A percentile compares a stretch with the other conserved stretches of the same genome.
phyloP scores from a whole-genome alignment of 2,888 invertebrate genomes.

The Osmoderma eremita region DNA sequence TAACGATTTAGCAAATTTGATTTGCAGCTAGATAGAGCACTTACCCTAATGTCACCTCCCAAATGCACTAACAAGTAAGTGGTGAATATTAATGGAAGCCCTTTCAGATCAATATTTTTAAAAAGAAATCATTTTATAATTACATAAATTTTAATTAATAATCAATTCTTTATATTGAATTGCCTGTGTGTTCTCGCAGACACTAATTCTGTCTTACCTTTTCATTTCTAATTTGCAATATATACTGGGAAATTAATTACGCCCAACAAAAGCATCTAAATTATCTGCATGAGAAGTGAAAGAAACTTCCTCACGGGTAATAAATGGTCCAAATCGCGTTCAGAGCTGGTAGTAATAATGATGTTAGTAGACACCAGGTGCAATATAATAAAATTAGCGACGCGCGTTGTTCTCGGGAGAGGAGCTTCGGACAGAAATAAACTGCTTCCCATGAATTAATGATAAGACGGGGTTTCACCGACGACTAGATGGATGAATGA shows the following conservation, averaged over 20 bases:
- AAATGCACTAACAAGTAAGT: neutral
- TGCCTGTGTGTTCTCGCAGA: too few relatives aligned
- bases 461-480: slow-evolving; percentile 21
- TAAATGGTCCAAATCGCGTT: neutral
- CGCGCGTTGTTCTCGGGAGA: slow-evolving; percentile 24
- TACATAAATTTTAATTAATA: too few relatives aligned
- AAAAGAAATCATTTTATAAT: too few relatives aligned
- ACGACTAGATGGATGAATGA: slow-evolving; percentile 24
- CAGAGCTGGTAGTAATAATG: neutral
- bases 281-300: too few relatives aligned
- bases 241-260: too few relatives aligned
- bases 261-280: too few relatives aligned
- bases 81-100: too few relatives aligned
- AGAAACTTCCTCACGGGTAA: too few relatives aligned
- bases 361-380: slow-evolving; percentile 30
- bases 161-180: too few relatives aligned
- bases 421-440: slow-evolving; percentile 25
- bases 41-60: neutral
- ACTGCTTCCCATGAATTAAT: slow-evolving; percentile 38
- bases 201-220: too few relatives aligned
- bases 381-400: slow-evolving; percentile 40
- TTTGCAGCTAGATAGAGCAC: slow-evolving; percentile 11
- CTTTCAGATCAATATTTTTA: too few relatives aligned
- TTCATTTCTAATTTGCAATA: too few relatives aligned
- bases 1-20: slow-evolving; percentile 1